A percentile compares a stretch with the other conserved stretches of the same genome.
Evolutionary conservation across 2,113 vertebrate species (phyloP).

Genomic region (Pao palembangensis): DNA sequence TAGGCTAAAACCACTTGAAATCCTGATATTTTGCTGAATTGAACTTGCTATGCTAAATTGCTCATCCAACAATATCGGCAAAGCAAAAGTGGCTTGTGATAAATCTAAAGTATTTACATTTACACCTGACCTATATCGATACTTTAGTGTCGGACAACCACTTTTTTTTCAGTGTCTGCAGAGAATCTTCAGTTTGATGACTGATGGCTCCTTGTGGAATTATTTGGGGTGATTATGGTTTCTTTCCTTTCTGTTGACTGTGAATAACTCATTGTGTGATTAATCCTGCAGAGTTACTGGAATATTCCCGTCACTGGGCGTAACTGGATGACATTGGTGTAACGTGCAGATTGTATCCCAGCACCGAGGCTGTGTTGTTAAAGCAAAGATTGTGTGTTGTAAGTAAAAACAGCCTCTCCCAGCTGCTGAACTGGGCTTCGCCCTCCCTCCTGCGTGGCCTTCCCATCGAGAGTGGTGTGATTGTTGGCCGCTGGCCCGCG

Average conservation of each 20-base stretch:
- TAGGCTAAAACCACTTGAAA: too few species aligned
- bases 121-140: too few species aligned
- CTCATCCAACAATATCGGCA: too few species aligned
- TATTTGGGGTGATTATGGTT: conserved; percentile 21
- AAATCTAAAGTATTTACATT: too few species aligned
- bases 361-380: conserved; percentile 39
- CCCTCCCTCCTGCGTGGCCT: conserved; percentile 51
- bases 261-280: conserved; percentile 35
- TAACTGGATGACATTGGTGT: conserved; percentile 48
- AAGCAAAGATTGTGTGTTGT: conserved; percentile 33
- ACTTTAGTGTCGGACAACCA: too few species aligned
- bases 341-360: conserved; percentile 32
- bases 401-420: conserved; percentile 66
- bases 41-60: too few species aligned
- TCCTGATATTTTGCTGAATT: too few species aligned
- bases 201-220: not conserved
- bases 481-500: conserved; percentile 57
- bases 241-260: conserved; percentile 14
- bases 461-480: conserved; percentile 53
- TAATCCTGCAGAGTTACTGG: conserved; percentile 44
- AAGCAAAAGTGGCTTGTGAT: too few species aligned
- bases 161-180: too few species aligned
- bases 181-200: too few species aligned
- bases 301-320: conserved; percentile 61
- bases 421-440: conserved; percentile 66